A percentile compares a stretch with the other conserved stretches of the same genome.
Evolutionary conservation across 2,888 invertebrate species (phyloP).

Genomic region (Sericinus montela): DNA sequence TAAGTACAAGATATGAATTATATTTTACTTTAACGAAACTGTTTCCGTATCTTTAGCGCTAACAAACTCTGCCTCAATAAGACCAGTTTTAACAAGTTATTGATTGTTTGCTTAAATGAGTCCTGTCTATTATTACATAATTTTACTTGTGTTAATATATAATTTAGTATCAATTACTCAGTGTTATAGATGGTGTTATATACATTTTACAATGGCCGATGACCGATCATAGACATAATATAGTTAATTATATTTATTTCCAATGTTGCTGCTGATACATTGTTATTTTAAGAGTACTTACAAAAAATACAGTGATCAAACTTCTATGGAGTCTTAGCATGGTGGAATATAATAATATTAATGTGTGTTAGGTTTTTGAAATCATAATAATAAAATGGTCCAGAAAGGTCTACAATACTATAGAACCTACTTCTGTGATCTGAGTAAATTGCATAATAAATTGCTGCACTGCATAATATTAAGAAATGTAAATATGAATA

Average conservation of each 20-base stretch:
- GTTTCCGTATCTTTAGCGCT: slow-evolving; percentile 6
- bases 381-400: slow-evolving; percentile 17
- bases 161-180: background rate
- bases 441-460: slow-evolving; percentile 11
- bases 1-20: slow-evolving; percentile 17
- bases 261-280: background rate
- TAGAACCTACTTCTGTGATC: slow-evolving; percentile 4
- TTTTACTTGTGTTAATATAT: too few species aligned
- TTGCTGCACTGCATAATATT: slow-evolving; percentile 11
- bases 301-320: slow-evolving; percentile 7
- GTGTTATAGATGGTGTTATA: background rate
- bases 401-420: slow-evolving; percentile 8
- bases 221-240: slow-evolving; percentile 11
- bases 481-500: background rate
- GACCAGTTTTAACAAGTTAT: too few species aligned
- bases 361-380: slow-evolving; percentile 11
- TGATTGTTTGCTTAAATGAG: too few species aligned
- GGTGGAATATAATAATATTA: slow-evolving; percentile 11
- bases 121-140: background rate
- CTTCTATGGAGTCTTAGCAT: slow-evolving; percentile 11
- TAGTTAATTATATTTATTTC: slow-evolving; percentile 5
- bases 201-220: slow-evolving; percentile 5
- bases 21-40: slow-evolving; percentile 4
- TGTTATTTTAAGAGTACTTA: background rate
- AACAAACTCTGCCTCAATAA: background rate